Base-by-base conservation (phyloP, 2,888 invertebrate genomes). In the Ecliptopera silaceata region DNA sequence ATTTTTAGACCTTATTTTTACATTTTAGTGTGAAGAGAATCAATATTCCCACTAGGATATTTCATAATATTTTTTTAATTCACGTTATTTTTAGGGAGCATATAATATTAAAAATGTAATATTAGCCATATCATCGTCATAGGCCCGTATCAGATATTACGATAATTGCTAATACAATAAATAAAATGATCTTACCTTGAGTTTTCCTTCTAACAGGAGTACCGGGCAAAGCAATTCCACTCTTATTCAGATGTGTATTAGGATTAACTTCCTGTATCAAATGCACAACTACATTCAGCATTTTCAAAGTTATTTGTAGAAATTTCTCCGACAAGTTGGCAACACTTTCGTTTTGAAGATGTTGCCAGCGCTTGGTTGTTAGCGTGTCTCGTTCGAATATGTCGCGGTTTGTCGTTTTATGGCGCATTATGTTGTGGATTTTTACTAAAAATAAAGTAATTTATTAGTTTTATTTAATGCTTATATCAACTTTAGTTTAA, bases 261-360 rank as follows among this genome's bases (percentile, higher is more conserved):
- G 94, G 93, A 55, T 91, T 86, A 43, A 93, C 77, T 76, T 96
- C 96, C 69, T 96, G 96, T 61, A 96, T 92, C 65, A 96, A 93
- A 78, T 96, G 96, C 51, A 94, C 93, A 70, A 95, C 93, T 18
- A 96, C 93, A 76, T 96, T 96, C 55, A 97, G 80, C 71, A 96
- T 84, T 71, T 94, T 94, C 41, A 95, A 75, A 0, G 95, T 91
- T 49, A 96, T 95, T 57, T 89, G 92, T 8, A 96, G 82, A 52
- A 95, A 92, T 49, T 93, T 91, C 65, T 96, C 95, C 3, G 94
- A 93, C 11, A 93, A 71, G 17, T 77, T 86, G 44, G 92, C 91
- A 58, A 94, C 77, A 32, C 70, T 80, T 1, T 75, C 75, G 56
- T 74, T 77, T 3, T 86, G 86, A 29, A 92, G 69, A 61, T 91